Conservation (phyloP, 2,797 vertebrate species). For the Pterois miles region DNA sequence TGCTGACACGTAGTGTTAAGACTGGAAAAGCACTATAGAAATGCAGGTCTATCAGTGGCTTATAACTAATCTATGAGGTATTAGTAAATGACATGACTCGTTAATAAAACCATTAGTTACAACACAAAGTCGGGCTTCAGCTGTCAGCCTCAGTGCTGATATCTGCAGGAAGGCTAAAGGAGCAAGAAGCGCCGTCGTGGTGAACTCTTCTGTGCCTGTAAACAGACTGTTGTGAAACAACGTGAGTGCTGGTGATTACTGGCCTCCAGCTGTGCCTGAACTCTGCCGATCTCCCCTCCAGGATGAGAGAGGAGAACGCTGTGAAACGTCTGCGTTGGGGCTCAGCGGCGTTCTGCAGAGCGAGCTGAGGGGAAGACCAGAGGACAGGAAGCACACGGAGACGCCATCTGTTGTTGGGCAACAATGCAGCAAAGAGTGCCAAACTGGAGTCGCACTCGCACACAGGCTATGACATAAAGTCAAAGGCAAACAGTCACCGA, state of each 20-base stretch:
- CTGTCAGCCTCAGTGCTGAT: neutral
- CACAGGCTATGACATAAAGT: conserved; percentile 14
- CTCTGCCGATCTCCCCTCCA: conserved; percentile 2
- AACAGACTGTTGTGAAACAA: conserved; percentile 21
- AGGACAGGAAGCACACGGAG: conserved; percentile 66
- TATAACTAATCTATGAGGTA: neutral
- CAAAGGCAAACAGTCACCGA: conserved; percentile 17
- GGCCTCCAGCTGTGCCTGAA: conserved; percentile 24
- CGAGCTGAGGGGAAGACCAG: conserved; percentile 56
- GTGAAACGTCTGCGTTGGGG: conserved; percentile 47
- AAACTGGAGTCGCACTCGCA: conserved; percentile 16
- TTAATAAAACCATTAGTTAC: neutral
- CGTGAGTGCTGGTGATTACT: conserved; percentile 12
- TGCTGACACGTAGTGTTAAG: no score
- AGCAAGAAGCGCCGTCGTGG: neutral
- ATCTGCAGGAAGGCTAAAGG: neutral
- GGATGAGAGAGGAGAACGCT: conserved; percentile 10
- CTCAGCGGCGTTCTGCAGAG: conserved; percentile 7
- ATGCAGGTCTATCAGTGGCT: no score
- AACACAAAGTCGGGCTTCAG: neutral
- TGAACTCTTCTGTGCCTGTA: neutral
- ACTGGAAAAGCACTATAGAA: no score
- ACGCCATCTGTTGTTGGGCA: conserved; percentile 72
- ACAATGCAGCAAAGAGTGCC: conserved; percentile 38
- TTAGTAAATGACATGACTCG: neutral